A percentile compares a stretch with the other conserved stretches of the same genome.
phyloP scores from a whole-genome alignment of 2,888 invertebrate genomes.

The Leptopilina syphax region DNA sequence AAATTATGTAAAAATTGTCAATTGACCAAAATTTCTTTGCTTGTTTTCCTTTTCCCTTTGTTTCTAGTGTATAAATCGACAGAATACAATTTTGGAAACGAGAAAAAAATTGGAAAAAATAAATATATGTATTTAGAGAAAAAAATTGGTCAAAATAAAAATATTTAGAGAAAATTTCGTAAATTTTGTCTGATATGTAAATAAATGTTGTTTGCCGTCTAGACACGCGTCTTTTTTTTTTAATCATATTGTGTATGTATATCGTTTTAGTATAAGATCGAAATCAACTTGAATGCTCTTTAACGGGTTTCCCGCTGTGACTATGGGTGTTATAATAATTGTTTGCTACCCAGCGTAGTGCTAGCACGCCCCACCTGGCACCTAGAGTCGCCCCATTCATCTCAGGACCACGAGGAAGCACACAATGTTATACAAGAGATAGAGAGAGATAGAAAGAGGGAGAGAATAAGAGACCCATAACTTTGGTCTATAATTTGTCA shows the following conservation, averaged over 20 bases:
- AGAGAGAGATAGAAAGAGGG: too few relatives aligned
- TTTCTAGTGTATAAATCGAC: too few relatives aligned
- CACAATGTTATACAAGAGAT: slow-evolving; percentile 18
- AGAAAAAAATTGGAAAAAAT: too few relatives aligned
- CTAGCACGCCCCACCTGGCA: slow-evolving; percentile 71
- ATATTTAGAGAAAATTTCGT: background rate
- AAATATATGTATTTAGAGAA: too few relatives aligned
- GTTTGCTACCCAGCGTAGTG: slow-evolving; percentile 67
- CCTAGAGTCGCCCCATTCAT: slow-evolving; percentile 64
- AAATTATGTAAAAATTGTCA: too few relatives aligned
- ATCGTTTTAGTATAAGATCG: slow-evolving; percentile 28
- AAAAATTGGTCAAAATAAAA: background rate
- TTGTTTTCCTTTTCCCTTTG: too few relatives aligned
- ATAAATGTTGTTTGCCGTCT: slow-evolving; percentile 14
- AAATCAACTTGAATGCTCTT: slow-evolving; percentile 30
- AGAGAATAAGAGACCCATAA: slow-evolving; percentile 50
- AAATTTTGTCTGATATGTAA: background rate
- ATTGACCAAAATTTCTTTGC: too few relatives aligned
- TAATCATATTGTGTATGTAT: too few relatives aligned
- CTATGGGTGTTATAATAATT: slow-evolving; percentile 67
- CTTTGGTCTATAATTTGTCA: slow-evolving; percentile 71
- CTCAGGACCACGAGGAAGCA: slow-evolving; percentile 50
- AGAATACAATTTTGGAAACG: too few relatives aligned
- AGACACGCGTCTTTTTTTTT: slow-evolving; percentile 30
- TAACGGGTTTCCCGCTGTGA: slow-evolving; percentile 54